phyloP scores from a whole-genome alignment of 2,888 invertebrate species.

The Nemotelus pantherinus region DNA sequence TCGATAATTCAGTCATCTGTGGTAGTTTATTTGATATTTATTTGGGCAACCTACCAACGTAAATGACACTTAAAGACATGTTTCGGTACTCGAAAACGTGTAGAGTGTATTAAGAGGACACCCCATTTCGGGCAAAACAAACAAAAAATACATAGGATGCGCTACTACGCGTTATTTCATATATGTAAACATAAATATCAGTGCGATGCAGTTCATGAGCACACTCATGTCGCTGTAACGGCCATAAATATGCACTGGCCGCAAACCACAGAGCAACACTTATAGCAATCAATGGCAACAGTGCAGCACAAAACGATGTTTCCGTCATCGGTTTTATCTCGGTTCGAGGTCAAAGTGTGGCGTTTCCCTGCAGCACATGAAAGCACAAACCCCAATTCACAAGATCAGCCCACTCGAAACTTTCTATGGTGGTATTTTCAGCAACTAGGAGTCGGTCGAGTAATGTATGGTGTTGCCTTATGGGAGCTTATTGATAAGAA shows the following conservation, averaged over 20 bases:
- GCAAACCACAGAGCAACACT: constrained; percentile 30
- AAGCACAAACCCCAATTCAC: neutral
- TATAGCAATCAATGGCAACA: neutral
- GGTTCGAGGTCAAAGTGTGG: constrained; percentile 37
- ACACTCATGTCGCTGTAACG: constrained; percentile 1
- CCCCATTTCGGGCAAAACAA: constrained; percentile 7
- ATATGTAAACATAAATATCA: neutral
- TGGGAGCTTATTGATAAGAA: no score
- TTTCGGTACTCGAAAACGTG: constrained; percentile 15
- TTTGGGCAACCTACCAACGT: constrained; percentile 7
- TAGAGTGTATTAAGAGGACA: constrained; percentile 41
- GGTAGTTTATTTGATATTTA: constrained; percentile 30
- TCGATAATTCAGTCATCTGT: constrained; percentile 1
- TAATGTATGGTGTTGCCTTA: no score
- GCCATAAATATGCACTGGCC: constrained; percentile 38
- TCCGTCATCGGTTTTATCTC: neutral
- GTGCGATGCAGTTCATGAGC: constrained; percentile 5
- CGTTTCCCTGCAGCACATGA: constrained; percentile 10
- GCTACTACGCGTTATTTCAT: constrained; percentile 28
- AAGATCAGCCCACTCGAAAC: neutral
- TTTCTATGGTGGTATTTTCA: no score
- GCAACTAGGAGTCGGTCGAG: no score
- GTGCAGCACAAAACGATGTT: constrained; percentile 2
- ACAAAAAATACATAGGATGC: neutral
- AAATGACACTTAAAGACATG: constrained; percentile 34